Evolutionary conservation across 2,888 invertebrate genomes (phyloP).

Genomic region (Erebia ligea): DNA sequence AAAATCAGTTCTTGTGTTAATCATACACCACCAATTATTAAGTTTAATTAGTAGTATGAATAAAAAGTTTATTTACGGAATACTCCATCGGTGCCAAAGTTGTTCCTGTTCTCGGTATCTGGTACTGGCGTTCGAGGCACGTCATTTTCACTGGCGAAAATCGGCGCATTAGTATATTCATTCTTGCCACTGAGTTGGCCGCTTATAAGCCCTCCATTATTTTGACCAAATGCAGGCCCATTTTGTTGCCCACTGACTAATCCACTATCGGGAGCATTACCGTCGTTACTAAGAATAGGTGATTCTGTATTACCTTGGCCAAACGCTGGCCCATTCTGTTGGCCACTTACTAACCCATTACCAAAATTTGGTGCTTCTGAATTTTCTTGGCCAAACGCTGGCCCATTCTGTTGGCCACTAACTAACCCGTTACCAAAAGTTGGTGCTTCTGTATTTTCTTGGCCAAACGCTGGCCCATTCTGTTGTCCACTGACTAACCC

Average conservation of each 20-base stretch:
- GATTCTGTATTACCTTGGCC: background rate
- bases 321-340: background rate
- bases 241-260: slow-evolving; percentile 5
- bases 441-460: background rate
- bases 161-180: slow-evolving; percentile 9
- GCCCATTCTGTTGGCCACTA: slow-evolving; percentile 14
- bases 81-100: slow-evolving; percentile 49
- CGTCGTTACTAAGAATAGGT: background rate
- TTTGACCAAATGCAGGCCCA: slow-evolving; percentile 1
- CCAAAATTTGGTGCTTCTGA: slow-evolving; percentile 14
- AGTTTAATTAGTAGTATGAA: slow-evolving; percentile 1
- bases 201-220: slow-evolving; percentile 1
- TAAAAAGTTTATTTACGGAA: slow-evolving; percentile 51
- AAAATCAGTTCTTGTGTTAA: slow-evolving; percentile 4
- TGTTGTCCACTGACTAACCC: slow-evolving; percentile 7
- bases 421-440: background rate
- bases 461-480: slow-evolving; percentile 5
- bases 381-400: slow-evolving; percentile 11
- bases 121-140: slow-evolving; percentile 50
- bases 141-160: slow-evolving; percentile 9
- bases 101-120: slow-evolving; percentile 46
- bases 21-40: slow-evolving; percentile 6
- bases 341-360: background rate
- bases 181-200: slow-evolving; percentile 5
- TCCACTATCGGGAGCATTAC: background rate